These are phyloP conservation scores for Patella ulyssiponensis DNA, from an alignment of 2,888 invertebrate species.

Conservation along the genomic window DNA sequence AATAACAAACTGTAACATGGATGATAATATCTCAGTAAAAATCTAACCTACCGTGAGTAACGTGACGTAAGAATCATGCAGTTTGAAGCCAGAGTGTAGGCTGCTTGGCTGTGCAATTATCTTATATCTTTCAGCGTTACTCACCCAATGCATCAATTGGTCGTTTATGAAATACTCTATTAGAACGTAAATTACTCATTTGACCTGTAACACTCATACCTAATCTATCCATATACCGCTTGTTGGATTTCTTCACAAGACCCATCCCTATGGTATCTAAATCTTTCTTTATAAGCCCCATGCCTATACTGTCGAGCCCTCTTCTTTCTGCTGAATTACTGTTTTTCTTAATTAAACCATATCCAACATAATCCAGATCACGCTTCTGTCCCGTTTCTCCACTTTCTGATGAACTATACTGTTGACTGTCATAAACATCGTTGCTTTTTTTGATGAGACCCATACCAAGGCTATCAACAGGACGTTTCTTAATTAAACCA, in stretches of 20 bases:
- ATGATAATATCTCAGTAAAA: too few relatives aligned
- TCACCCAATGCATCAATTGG: conserved; percentile 5
- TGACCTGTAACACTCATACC: not conserved
- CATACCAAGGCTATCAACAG: conserved; percentile 16
- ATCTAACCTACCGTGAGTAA: too few relatives aligned
- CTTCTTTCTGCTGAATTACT: not conserved
- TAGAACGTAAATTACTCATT: not conserved
- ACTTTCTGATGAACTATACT: not conserved
- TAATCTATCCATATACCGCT: not conserved
- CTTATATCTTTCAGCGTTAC: not conserved
- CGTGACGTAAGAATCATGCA: too few relatives aligned
- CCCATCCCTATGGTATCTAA: conserved; percentile 14
- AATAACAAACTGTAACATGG: too few relatives aligned
- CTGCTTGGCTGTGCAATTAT: too few relatives aligned
- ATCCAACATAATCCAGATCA: conserved; percentile 1
- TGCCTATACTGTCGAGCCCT: conserved; percentile 16
- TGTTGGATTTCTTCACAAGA: conserved; percentile 15
- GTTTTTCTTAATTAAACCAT: conserved; percentile 6
- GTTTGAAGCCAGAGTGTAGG: too few relatives aligned
- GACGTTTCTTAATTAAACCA: conserved; percentile 25
- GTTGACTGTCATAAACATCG: not conserved
- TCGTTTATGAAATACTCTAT: conserved; percentile 4
- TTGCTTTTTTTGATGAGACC: conserved; percentile 18
- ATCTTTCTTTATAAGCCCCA: conserved; percentile 21
- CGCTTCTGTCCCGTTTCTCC: not conserved